phyloP scores from a whole-genome alignment of 2,888 invertebrate genomes.

The Priocnemis perturbator region DNA sequence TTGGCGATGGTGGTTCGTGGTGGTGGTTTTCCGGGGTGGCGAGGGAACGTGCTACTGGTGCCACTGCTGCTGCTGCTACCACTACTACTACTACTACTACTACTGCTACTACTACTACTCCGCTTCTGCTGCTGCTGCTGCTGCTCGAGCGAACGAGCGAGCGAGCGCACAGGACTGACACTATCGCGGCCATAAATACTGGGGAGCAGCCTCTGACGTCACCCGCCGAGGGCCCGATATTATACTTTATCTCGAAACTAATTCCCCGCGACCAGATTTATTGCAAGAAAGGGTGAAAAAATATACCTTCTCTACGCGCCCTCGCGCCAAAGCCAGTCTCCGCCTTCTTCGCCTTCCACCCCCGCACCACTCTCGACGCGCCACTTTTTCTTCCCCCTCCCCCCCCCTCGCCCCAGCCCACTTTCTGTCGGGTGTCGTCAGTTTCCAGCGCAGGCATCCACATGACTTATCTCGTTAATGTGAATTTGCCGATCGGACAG shows the following conservation, averaged over 20 bases:
- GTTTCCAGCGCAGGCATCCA: conserved; percentile 15
- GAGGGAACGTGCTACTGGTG: conserved; percentile 26
- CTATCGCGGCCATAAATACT: conserved; percentile 75
- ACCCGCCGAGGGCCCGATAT: conserved; percentile 74
- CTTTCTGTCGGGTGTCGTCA: neutral
- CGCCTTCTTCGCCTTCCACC: conserved; percentile 16
- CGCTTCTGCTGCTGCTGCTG: conserved; percentile 19
- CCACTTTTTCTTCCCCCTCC: conserved; percentile 6
- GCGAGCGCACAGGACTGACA: conserved; percentile 72
- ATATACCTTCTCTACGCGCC: conserved; percentile 47
- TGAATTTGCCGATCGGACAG: conserved; percentile 48
- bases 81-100: conserved; percentile 32
- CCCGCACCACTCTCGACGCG: too few species aligned
- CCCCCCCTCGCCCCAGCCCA: conserved; percentile 19
- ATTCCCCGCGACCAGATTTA: conserved; percentile 75
- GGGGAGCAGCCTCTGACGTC: conserved; percentile 73
- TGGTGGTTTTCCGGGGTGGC: conserved; percentile 49
- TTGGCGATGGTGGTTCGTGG: conserved; percentile 24
- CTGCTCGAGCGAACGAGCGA: conserved; percentile 28
- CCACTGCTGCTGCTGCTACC: conserved; percentile 27
- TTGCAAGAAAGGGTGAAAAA: conserved; percentile 74
- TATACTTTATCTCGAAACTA: conserved; percentile 76
- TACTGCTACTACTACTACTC: conserved; percentile 32
- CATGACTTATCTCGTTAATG: conserved; percentile 71
- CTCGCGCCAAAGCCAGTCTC: conserved; percentile 13